Conservation (phyloP, 2,888 invertebrate genomes). For the Lissocephala sabroskyi region DNA sequence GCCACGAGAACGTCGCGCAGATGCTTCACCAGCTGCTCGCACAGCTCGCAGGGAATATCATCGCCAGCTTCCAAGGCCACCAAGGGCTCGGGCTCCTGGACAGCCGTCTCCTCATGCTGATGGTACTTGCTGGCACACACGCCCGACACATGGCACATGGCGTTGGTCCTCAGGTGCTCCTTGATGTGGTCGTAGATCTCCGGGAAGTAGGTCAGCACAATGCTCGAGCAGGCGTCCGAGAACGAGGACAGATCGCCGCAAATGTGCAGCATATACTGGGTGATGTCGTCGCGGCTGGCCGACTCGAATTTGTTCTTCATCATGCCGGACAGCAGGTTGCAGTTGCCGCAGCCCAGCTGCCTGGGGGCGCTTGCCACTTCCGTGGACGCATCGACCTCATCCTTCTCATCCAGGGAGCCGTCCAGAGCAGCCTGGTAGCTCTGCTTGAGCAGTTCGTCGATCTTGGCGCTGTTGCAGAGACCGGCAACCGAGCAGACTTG, state of each 20-base stretch:
- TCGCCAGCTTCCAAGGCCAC: constrained; percentile 74
- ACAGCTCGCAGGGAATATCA: constrained; percentile 87
- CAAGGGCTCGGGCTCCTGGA: constrained; percentile 70
- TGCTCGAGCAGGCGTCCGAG: constrained; percentile 85
- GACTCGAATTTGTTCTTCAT: constrained; percentile 67
- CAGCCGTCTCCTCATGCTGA: constrained; percentile 77
- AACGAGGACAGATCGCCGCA: constrained; percentile 82
- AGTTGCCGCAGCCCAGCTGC: constrained; percentile 63
- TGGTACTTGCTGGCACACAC: constrained; percentile 80
- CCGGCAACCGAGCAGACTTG: constrained; percentile 91
- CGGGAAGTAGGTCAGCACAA: constrained; percentile 82
- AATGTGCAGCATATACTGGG: constrained; percentile 72
- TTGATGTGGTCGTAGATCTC: constrained; percentile 78
- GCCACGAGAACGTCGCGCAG: constrained; percentile 85
- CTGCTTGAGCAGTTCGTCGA: constrained; percentile 77
- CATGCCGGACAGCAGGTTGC: constrained; percentile 59
- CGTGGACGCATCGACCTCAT: constrained; percentile 23
- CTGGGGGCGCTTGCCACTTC: constrained; percentile 18
- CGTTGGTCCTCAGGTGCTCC: constrained; percentile 77
- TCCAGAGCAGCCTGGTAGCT: constrained; percentile 39
- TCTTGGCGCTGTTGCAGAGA: constrained; percentile 84
- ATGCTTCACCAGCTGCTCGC: constrained; percentile 86
- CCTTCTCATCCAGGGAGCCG: constrained; percentile 41
- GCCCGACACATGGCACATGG: constrained; percentile 84
- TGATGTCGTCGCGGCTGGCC: constrained; percentile 66